Conservation (phyloP, 1,140 invertebrate genomes). For the Geopemphigus sp. region DNA sequence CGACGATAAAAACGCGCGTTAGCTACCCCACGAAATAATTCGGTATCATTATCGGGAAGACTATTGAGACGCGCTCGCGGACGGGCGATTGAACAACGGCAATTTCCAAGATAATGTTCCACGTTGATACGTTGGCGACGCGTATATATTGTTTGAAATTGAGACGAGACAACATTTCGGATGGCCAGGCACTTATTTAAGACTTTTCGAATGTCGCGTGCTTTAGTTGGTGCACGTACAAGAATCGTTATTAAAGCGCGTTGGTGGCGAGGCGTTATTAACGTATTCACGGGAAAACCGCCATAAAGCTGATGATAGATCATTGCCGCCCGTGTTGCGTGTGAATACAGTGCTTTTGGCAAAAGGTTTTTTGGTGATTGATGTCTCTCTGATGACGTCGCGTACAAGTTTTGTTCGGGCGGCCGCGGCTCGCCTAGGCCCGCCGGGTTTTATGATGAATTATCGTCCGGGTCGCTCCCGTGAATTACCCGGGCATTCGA, state of each 20-base stretch:
- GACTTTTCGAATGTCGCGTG: background rate
- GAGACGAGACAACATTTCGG: background rate
- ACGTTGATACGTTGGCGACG: too few relatives aligned
- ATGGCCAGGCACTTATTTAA: background rate
- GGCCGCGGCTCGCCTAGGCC: slow-evolving; percentile 8
- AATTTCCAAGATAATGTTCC: too few relatives aligned
- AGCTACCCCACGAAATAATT: too few relatives aligned
- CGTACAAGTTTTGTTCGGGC: slow-evolving; percentile 45
- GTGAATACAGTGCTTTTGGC: slow-evolving; percentile 48
- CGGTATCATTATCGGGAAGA: too few relatives aligned
- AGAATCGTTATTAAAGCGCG: background rate
- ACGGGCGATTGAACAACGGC: too few relatives aligned
- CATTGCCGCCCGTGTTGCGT: slow-evolving; percentile 33
- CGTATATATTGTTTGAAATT: background rate
- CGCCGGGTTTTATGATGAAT: slow-evolving; percentile 48
- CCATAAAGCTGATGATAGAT: slow-evolving; percentile 45
- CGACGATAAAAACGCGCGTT: too few relatives aligned
- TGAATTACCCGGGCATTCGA: slow-evolving; percentile 35
- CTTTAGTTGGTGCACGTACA: background rate
- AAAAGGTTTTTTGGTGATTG: slow-evolving; percentile 49
- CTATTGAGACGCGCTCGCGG: too few relatives aligned
- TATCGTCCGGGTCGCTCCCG: slow-evolving; percentile 27
- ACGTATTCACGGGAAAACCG: slow-evolving; percentile 37
- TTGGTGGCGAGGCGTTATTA: slow-evolving; percentile 11
- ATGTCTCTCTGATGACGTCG: slow-evolving; percentile 48